These are phyloP conservation scores for Sorex fumeus DNA, from an alignment of 2,113 vertebrate genomes.

Conservation along the genomic window DNA sequence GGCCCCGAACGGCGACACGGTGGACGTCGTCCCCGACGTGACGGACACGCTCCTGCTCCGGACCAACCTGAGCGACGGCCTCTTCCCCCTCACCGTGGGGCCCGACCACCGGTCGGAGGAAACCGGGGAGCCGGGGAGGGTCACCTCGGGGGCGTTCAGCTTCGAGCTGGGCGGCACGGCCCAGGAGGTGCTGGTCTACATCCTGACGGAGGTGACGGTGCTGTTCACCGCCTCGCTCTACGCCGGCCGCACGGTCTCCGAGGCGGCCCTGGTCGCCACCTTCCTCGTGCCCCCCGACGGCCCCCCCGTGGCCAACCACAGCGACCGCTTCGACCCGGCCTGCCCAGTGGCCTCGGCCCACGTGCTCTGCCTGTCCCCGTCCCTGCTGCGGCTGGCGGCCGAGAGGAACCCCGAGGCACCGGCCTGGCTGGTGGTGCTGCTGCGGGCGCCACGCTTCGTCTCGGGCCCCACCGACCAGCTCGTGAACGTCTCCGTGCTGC, in stretches of 20 bases:
- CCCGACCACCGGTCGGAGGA: not conserved
- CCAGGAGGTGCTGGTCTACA: slow-evolving; percentile 84
- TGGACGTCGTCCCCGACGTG: slow-evolving; percentile 65
- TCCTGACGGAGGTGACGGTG: slow-evolving; percentile 81
- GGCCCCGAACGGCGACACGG: accelerated
- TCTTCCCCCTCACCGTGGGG: slow-evolving; percentile 81
- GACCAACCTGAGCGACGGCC: slow-evolving; percentile 37
- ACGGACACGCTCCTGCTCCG: slow-evolving; percentile 83
- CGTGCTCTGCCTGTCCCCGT: slow-evolving; percentile 83
- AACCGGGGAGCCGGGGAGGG: not conserved
- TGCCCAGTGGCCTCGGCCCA: slow-evolving; percentile 79
- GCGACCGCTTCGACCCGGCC: not conserved
- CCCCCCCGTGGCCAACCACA: slow-evolving; percentile 59
- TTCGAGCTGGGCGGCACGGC: slow-evolving; percentile 76
- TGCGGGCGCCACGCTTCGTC: slow-evolving; percentile 59
- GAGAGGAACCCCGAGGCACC: accelerated
- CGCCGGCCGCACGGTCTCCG: slow-evolving; percentile 3
- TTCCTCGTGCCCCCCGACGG: slow-evolving; percentile 78
- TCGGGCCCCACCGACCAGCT: slow-evolving; percentile 56
- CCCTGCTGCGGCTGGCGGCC: slow-evolving; percentile 72
- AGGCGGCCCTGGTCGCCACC: slow-evolving; percentile 1
- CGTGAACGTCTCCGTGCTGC: slow-evolving; percentile 83
- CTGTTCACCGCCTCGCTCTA: slow-evolving; percentile 82
- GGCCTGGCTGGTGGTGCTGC: slow-evolving; percentile 59
- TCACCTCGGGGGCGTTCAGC: slow-evolving; percentile 79